Evolutionary conservation across 2,113 vertebrate species (phyloP).

Genomic region (Vimba vimba): DNA sequence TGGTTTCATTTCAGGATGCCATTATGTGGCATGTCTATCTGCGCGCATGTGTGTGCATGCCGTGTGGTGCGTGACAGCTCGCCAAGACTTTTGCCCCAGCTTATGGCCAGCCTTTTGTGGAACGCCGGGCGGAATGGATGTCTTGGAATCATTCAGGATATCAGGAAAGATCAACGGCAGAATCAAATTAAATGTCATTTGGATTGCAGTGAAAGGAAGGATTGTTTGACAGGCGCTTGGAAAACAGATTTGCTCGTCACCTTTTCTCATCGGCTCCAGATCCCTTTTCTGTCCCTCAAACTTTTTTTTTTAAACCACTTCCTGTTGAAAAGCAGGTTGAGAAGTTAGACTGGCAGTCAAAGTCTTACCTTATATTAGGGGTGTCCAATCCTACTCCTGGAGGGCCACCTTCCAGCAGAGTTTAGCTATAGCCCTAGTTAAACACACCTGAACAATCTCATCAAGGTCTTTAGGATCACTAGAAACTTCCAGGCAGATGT

Average conservation of each 20-base stretch:
- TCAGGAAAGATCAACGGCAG: slow-evolving; percentile 77
- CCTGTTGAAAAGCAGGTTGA: slow-evolving; percentile 65
- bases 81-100: slow-evolving; percentile 72
- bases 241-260: slow-evolving; percentile 77
- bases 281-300: slow-evolving; percentile 24
- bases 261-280: slow-evolving; percentile 75
- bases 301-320: slow-evolving; percentile 37
- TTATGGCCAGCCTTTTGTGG: slow-evolving; percentile 68
- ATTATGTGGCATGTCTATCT: slow-evolving; percentile 65
- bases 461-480: not conserved
- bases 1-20: slow-evolving; percentile 82
- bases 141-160: slow-evolving; percentile 77
- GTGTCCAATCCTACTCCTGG: not conserved
- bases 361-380: slow-evolving; percentile 62
- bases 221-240: slow-evolving; percentile 78
- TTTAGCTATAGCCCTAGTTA: not conserved
- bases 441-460: not conserved
- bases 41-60: slow-evolving; percentile 47
- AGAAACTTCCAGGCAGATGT: not conserved
- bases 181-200: slow-evolving; percentile 84
- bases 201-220: slow-evolving; percentile 77
- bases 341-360: slow-evolving; percentile 72
- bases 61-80: slow-evolving; percentile 67
- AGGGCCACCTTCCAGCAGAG: not conserved
- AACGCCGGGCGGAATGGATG: slow-evolving; percentile 70